These are phyloP conservation scores for Aradophagus sp. DNA, from an alignment of 1,140 invertebrate species.

Conservation along the genomic window DNA sequence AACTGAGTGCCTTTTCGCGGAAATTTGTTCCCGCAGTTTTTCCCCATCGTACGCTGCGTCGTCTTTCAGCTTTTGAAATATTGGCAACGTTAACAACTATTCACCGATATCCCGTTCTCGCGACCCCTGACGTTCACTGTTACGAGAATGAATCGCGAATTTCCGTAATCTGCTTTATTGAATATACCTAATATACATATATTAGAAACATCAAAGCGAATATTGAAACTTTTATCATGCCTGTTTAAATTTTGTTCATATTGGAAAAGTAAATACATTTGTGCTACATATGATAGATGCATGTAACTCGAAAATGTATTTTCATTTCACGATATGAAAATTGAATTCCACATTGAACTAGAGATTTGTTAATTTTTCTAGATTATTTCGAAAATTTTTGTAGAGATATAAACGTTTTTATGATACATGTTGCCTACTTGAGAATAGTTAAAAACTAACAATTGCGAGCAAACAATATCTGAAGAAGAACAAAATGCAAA, in stretches of 20 bases:
- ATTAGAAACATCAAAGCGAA: slow-evolving; percentile 9
- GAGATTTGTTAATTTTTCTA: no score
- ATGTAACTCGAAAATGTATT: slow-evolving; percentile 27
- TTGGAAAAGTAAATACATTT: no score
- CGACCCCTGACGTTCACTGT: slow-evolving; percentile 8
- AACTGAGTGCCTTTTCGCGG: slow-evolving; percentile 25
- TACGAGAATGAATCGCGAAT: slow-evolving; percentile 35
- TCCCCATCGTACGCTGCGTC: slow-evolving; percentile 23
- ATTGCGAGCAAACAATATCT: no score
- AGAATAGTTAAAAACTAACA: no score
- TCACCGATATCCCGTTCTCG: slow-evolving; percentile 21
- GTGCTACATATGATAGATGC: no score
- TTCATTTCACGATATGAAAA: no score
- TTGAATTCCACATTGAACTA: no score
- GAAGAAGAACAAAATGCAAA: no score
- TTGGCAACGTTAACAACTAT: slow-evolving; percentile 20
- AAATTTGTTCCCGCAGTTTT: slow-evolving; percentile 40
- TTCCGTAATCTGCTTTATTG: slow-evolving; percentile 42
- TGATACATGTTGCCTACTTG: no score
- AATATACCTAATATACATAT: slow-evolving; percentile 35
- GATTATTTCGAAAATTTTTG: no score
- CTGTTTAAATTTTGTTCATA: slow-evolving; percentile 15
- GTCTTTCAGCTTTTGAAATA: slow-evolving; percentile 28
- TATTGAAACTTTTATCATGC: slow-evolving; percentile 1
- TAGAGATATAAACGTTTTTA: no score